Conservation (phyloP, 2,888 invertebrate genomes). For the Blastobasis adustella region DNA sequence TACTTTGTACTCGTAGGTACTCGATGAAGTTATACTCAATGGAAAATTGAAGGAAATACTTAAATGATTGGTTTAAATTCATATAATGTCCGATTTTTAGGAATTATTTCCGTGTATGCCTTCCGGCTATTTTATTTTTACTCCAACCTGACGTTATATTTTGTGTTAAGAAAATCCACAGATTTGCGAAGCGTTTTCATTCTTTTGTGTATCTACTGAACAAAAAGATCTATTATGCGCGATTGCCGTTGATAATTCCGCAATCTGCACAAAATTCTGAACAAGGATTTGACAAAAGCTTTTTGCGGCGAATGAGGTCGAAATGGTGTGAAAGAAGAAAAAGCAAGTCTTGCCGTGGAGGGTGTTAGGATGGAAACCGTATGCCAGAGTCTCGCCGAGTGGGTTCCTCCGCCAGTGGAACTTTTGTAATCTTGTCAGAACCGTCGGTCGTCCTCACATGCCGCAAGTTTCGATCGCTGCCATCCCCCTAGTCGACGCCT, state of each 20-base stretch:
- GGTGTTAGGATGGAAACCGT: too few relatives aligned
- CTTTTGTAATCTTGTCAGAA: conserved; percentile 50
- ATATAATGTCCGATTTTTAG: too few relatives aligned
- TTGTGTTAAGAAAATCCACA: conserved; percentile 28
- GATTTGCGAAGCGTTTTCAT: conserved; percentile 36
- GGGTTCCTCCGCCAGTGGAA: conserved; percentile 17
- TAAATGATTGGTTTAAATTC: too few relatives aligned
- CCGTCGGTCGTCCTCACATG: conserved; percentile 36
- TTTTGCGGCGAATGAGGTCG: conserved; percentile 9
- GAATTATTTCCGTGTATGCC: too few relatives aligned
- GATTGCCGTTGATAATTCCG: conserved; percentile 36
- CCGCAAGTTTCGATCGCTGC: conserved; percentile 49
- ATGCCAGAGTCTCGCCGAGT: too few relatives aligned
- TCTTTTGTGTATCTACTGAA: conserved; percentile 37
- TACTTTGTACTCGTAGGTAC: too few relatives aligned
- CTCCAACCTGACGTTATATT: conserved; percentile 21
- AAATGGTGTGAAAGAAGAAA: too few relatives aligned
- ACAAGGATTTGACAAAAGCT: conserved; percentile 33
- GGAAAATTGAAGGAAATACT: too few relatives aligned
- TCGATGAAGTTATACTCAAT: too few relatives aligned
- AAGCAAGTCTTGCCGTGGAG: too few relatives aligned
- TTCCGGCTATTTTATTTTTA: conserved; percentile 22
- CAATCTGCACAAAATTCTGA: conserved; percentile 29
- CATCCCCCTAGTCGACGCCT: conserved; percentile 43
- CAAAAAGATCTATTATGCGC: conserved; percentile 44